A percentile compares a stretch with the other conserved stretches of the same genome.
phyloP scores from a whole-genome alignment of 2,888 invertebrate species.

The Drosophila mayaguana region DNA sequence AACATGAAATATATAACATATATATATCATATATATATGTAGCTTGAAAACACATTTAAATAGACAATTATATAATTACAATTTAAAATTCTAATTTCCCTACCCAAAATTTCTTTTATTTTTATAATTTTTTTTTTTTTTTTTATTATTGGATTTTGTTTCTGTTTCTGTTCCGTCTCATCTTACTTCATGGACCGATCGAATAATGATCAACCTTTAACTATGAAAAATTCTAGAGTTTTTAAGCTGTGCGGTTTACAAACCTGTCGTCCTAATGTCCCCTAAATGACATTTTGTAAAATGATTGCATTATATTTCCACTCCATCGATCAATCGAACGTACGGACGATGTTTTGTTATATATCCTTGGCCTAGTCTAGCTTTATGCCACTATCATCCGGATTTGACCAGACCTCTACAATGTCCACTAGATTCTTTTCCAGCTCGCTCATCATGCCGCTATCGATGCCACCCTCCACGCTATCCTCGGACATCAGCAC shows the following conservation, averaged over 20 bases:
- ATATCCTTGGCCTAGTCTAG: slow-evolving; percentile 65
- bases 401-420: slow-evolving; percentile 85
- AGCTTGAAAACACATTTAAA: slow-evolving; percentile 49
- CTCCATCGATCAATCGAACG: slow-evolving; percentile 12
- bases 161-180: slow-evolving; percentile 10
- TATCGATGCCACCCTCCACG: slow-evolving; percentile 86
- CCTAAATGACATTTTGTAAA: slow-evolving; percentile 35
- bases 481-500: slow-evolving; percentile 70
- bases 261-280: slow-evolving; percentile 67
- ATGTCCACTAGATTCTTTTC: slow-evolving; percentile 88
- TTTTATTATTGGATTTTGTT: not conserved
- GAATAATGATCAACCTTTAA: slow-evolving; percentile 61
- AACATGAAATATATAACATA: slow-evolving; percentile 24
- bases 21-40: slow-evolving; percentile 31
- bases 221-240: slow-evolving; percentile 63
- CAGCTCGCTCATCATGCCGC: slow-evolving; percentile 88
- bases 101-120: slow-evolving; percentile 50
- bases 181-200: slow-evolving; percentile 47
- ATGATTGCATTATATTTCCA: slow-evolving; percentile 62
- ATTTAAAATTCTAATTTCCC: slow-evolving; percentile 70
- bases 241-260: slow-evolving; percentile 69
- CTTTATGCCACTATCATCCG: slow-evolving; percentile 82
- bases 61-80: slow-evolving; percentile 74
- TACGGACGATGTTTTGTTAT: slow-evolving; percentile 2
- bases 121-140: not conserved